A percentile compares a stretch with the other conserved stretches of the same genome.
Conservation (phyloP, 2,888 invertebrate species). For the Oasisia sp. region DNA sequence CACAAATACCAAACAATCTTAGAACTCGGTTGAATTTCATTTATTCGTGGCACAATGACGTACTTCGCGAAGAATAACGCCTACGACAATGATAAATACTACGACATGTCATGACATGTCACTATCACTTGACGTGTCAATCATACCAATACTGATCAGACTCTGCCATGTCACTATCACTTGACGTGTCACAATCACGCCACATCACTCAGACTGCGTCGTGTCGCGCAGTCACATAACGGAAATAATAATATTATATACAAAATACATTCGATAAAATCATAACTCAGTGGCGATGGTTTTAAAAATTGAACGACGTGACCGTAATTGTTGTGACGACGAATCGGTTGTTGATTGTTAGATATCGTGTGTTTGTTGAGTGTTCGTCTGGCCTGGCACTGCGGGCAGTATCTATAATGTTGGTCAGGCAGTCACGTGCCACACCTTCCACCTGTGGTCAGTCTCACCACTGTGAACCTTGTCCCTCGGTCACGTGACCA, state of each 20-base stretch:
- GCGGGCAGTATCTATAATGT: not conserved
- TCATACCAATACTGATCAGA: conserved; percentile 17
- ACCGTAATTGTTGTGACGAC: not conserved
- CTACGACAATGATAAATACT: conserved; percentile 11
- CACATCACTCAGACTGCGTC: not conserved
- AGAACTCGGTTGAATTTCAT: not conserved
- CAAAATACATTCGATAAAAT: not conserved
- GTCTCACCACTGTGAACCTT: not conserved
- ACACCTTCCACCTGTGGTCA: not conserved
- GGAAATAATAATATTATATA: not conserved
- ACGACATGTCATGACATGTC: not conserved
- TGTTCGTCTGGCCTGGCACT: not conserved
- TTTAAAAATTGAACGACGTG: conserved; percentile 10
- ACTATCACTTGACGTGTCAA: conserved; percentile 8
- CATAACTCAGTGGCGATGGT: not conserved
- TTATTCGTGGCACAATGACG: not conserved
- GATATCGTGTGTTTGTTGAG: not conserved
- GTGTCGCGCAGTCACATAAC: not conserved
- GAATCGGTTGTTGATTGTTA: not conserved
- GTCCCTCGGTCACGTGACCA: not conserved
- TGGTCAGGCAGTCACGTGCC: not conserved
- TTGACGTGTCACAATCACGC: not conserved
- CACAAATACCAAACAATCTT: not conserved
- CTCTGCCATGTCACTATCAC: conserved; percentile 8
- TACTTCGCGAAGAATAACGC: not conserved